Base-by-base conservation (phyloP, 2,113 vertebrate genomes). In the Ailuropoda melanoleuca region DNA sequence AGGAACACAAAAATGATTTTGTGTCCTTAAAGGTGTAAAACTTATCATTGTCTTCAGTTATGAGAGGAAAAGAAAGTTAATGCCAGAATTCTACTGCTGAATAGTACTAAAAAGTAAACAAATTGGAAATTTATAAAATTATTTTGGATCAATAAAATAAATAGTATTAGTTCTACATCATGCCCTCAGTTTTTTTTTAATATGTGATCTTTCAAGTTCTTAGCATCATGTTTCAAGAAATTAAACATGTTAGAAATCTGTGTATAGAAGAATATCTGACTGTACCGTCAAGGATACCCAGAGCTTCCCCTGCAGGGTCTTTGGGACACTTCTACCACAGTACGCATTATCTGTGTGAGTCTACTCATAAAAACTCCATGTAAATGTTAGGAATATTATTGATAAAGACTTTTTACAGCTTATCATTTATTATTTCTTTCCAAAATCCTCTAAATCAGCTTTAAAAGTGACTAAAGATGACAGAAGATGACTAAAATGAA, bases 101-200 rank as follows among this genome's bases (percentile, higher is more conserved):
- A 15, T 43, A 48, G 24, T 77, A 75, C 24, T 46, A 72, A 39
- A 29, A 8, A 46, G 39, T 46, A 29, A 24, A 24, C 1, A 74
- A 31, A 14, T 48, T 31, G 34, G 31, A 2, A 50, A 89, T 68
- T 80, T 78, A 81, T 37, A 39, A 75, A 55, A 68, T 91, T 85
- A 56, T 39, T 78, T 60, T 60, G 80, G 75, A 86, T 92, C 43
- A 94, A 66, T 46, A n/a, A 70, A 60, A 80, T 58, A 82, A 80
- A 26, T 83, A 55, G 1, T 26, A 39, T 24, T 68, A 48, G 21
- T 56, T 82, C 37, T 64, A 60, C 0, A 77, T n/a, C 48, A 91
- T 31, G 19, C 15, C 23, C 43, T 86, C 23, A 64, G 1, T 12
- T 55, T 84, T 81, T 62, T 66, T 50, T 62, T 29, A 64, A 39